A percentile compares a stretch with the other conserved stretches of the same genome.
Evolutionary conservation across 2,888 invertebrate genomes (phyloP).

Genomic region (Oeneis ivallda): DNA sequence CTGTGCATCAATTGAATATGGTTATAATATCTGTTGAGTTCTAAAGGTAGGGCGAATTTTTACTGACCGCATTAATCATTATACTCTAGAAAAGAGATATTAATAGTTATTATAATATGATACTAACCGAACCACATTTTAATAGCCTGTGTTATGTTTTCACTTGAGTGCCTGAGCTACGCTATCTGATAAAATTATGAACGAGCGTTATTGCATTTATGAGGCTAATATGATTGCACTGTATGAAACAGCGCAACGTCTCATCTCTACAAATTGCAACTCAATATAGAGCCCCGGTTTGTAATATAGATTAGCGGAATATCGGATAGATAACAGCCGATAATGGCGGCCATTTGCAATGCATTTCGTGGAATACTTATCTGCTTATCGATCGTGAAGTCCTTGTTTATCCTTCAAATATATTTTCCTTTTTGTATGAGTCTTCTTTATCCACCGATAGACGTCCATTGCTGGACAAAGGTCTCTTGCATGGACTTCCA

Average conservation of each 20-base stretch:
- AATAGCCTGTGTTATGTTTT: constrained; percentile 12
- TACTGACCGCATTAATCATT: no score
- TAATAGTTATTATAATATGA: background rate
- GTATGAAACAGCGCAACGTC: constrained; percentile 29
- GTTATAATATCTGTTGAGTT: no score
- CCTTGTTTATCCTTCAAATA: background rate
- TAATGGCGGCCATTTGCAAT: constrained; percentile 33
- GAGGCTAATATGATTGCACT: constrained; percentile 27
- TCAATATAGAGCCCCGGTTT: constrained; percentile 27
- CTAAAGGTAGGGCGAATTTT: no score
- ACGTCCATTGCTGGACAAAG: no score
- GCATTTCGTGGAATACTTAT: constrained; percentile 32
- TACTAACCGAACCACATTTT: constrained; percentile 2
- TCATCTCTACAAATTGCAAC: constrained; percentile 29
- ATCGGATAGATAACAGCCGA: constrained; percentile 37
- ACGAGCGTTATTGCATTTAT: constrained; percentile 28
- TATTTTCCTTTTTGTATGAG: no score
- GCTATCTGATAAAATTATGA: constrained; percentile 28
- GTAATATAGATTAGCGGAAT: constrained; percentile 38
- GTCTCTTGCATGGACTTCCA: no score
- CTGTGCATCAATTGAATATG: no score
- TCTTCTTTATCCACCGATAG: no score
- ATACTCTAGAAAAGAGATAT: background rate
- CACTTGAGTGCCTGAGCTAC: constrained; percentile 18
- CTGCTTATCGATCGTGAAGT: constrained; percentile 24